Evolutionary conservation across 2,888 invertebrate species (phyloP), one percentile per base, ranked within the genome.

Genomic region (Oscheius onirici): DNA sequence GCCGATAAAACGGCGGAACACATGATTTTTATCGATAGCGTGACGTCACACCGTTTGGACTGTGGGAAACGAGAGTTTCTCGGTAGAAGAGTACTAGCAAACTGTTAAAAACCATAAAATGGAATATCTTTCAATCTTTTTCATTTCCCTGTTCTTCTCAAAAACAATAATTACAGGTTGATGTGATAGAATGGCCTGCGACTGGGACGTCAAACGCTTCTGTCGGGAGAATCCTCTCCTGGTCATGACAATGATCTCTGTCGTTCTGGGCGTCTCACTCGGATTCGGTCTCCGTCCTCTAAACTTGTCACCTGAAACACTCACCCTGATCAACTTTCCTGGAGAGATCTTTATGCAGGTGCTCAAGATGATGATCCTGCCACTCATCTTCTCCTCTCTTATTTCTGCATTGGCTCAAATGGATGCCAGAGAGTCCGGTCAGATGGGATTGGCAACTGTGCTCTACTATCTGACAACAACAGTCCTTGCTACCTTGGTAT

Each of bases 311-410:
- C 76, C 80, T 17, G 87, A 86, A 49, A 83, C 86, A n/a, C 80
- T 88, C 20, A 79, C 84, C 89, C 89, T 94, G 74, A 92, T 95
- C 81, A 92, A 94, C 11, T 95, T 94, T 88, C 95, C 95, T 10
- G 95, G 95, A 43, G 95, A 95, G 88, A 90, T 95, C 8, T 94
- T 95, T 88, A 94, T 95, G 93, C 91, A 94, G 81, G 90, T 94
- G 24, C 89, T 95, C 28, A 94, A 95, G 88, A 90, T 95, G 79
- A 93, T 95, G 92, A 94, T 95, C 82, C 89, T 95, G 66, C 95
- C 95, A 0, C 89, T 95, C 79, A 93, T 95, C 81, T 94, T 95
- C 81, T 93, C 94, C 70, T 94, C 94, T 83, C 90, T 95, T 34
- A 93, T 95, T 82, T 90, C 91, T 71, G 86, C 86, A 26, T 77